A percentile compares a stretch with the other conserved stretches of the same genome.
Evolutionary conservation across 2,888 invertebrate genomes (phyloP).

Genomic region (Parelbella ahira): DNA sequence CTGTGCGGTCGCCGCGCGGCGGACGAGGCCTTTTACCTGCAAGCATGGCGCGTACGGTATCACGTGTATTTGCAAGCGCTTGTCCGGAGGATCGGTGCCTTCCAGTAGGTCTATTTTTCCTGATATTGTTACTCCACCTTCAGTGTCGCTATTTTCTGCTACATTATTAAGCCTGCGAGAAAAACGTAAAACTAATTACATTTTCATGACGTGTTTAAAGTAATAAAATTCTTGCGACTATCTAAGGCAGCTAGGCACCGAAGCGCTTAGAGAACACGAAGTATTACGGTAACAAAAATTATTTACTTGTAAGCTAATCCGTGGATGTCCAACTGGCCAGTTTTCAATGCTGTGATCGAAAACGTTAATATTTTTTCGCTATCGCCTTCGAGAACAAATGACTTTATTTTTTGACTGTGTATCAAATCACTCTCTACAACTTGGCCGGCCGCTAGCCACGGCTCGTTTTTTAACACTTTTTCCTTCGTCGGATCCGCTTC

Average conservation of each 20-base stretch:
- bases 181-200: no score
- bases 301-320: constrained; percentile 86
- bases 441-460: constrained; percentile 49
- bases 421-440: constrained; percentile 63
- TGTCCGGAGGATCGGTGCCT: constrained; percentile 81
- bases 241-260: no score
- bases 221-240: no score
- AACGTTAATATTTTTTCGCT: constrained; percentile 84
- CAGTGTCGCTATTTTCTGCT: constrained; percentile 55
- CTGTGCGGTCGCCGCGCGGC: no score
- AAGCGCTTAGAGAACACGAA: no score
- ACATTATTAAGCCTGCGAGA: constrained; percentile 55
- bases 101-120: constrained; percentile 81
- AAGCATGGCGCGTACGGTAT: constrained; percentile 90
- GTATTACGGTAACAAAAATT: no score
- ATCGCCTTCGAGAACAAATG: constrained; percentile 79
- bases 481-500: constrained; percentile 40
- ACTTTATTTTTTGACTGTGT: constrained; percentile 79
- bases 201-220: no score
- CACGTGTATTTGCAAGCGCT: constrained; percentile 86
- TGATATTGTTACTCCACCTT: constrained; percentile 68
- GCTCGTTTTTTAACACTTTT: constrained; percentile 52
- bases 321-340: constrained; percentile 86
- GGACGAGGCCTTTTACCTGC: no score
- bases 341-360: constrained; percentile 85